A percentile compares a stretch with the other conserved stretches of the same genome.
Evolutionary conservation across 2,888 invertebrate genomes (phyloP).

Genomic region (Trachelus stipa): DNA sequence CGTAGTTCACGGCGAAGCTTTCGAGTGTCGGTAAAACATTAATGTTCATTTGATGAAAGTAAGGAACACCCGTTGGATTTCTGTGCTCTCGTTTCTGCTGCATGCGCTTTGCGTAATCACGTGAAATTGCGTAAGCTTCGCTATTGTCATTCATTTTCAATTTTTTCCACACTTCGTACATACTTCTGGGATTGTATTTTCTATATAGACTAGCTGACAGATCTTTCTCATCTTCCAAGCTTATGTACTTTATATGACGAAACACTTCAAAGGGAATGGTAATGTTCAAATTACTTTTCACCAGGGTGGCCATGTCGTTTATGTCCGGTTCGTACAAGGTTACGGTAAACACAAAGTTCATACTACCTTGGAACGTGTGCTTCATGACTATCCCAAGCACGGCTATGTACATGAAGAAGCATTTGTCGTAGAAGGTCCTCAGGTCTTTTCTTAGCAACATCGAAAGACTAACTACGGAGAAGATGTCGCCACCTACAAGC

Average conservation of each 20-base stretch:
- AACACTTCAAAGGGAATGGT: conserved; percentile 1
- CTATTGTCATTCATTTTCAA: background rate
- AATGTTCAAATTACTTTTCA: conserved; percentile 41
- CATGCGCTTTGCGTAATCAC: background rate
- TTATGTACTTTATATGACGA: background rate
- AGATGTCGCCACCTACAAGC: background rate
- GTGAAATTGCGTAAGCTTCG: background rate
- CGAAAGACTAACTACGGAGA: background rate
- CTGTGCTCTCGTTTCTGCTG: background rate
- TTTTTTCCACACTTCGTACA: background rate
- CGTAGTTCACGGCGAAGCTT: background rate
- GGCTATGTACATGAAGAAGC: background rate
- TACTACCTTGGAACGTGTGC: conserved; percentile 59
- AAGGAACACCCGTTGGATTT: background rate
- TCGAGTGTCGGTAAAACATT: background rate
- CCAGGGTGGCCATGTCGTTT: conserved; percentile 52
- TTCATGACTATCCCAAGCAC: conserved; percentile 49
- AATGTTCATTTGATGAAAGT: background rate
- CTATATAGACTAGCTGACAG: background rate
- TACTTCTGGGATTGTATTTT: background rate
- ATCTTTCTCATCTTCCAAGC: background rate
- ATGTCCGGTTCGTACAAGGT: conserved; percentile 56
- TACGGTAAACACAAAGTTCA: conserved; percentile 61
- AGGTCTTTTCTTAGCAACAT: background rate
- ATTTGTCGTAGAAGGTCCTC: background rate